Evolutionary conservation across 37 sponge, comb jelly and placozoan species (phyloP).

Genomic region (Ianthella basta): DNA sequence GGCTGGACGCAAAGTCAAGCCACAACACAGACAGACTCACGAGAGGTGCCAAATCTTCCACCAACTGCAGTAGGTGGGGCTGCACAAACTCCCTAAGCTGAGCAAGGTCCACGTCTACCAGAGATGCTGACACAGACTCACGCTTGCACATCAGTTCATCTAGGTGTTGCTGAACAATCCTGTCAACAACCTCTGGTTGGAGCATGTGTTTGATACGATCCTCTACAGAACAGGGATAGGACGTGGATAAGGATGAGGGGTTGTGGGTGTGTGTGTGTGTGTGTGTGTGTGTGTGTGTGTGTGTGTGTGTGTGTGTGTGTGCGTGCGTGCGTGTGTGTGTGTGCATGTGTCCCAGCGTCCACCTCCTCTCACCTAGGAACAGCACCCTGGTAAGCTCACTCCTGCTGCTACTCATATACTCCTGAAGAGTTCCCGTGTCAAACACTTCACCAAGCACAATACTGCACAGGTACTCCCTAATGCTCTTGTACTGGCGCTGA

Average conservation of each 20-base stretch:
- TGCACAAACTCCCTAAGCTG: slow-evolving; percentile 39
- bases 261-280: too few species aligned
- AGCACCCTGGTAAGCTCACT: slow-evolving; percentile 42
- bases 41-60: slow-evolving; percentile 53
- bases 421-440: slow-evolving; percentile 53
- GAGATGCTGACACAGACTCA: slow-evolving; percentile 30
- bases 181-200: background rate
- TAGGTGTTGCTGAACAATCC: background rate
- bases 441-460: slow-evolving; percentile 72
- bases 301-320: too few species aligned
- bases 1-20: too few species aligned
- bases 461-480: slow-evolving; percentile 51
- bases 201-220: background rate
- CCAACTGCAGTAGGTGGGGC: slow-evolving; percentile 31
- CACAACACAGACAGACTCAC: slow-evolving; percentile 33
- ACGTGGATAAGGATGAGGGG: too few species aligned
- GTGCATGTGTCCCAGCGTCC: too few species aligned
- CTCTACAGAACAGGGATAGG: background rate
- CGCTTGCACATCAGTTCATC: background rate
- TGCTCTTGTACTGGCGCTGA: slow-evolving; percentile 57
- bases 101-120: slow-evolving; percentile 65
- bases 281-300: too few species aligned
- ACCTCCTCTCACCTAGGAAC: slow-evolving; percentile 61
- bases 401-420: slow-evolving; percentile 51
- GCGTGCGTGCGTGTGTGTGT: too few species aligned